A percentile compares a stretch with the other conserved stretches of the same genome.
These are phyloP conservation scores for Pipistrellus kuhlii DNA, from an alignment of 2,797 vertebrate genomes.

Conservation along the genomic window DNA sequence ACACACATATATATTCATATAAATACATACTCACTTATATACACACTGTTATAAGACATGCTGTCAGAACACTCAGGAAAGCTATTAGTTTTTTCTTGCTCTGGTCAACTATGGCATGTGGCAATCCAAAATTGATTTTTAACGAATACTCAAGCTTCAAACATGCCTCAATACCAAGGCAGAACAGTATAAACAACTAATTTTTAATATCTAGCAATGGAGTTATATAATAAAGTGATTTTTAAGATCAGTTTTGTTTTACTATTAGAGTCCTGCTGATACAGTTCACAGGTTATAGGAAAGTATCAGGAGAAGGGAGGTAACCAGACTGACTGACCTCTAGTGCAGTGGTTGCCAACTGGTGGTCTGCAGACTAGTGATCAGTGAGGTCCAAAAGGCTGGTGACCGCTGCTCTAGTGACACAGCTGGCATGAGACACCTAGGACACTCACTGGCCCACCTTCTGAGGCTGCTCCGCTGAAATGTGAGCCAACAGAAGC, in stretches of 20 bases:
- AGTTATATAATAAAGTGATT: conserved; percentile 7
- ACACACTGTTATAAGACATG: neutral
- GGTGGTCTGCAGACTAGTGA: too few species aligned
- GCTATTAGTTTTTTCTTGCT: conserved; percentile 1
- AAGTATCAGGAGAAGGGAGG: conserved; percentile 29
- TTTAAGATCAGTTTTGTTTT: conserved; percentile 22
- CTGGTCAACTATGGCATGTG: neutral
- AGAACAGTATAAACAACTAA: neutral
- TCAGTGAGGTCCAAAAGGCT: too few species aligned
- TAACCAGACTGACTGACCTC: neutral
- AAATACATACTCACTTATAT: neutral
- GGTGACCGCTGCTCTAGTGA: neutral
- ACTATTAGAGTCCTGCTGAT: neutral
- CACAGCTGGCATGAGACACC: neutral
- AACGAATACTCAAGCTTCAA: conserved; percentile 35
- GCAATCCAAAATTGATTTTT: conserved; percentile 43
- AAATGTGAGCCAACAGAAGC: neutral
- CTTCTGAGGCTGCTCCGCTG: neutral
- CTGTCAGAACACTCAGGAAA: neutral
- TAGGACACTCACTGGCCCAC: neutral
- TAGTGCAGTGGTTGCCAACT: neutral
- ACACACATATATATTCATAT: neutral
- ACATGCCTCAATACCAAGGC: conserved; percentile 24
- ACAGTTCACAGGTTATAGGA: conserved; percentile 10
- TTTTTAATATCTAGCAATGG: conserved; percentile 5